Conservation (phyloP, 2,797 vertebrate species). For the Urosaurus nigricauda region DNA sequence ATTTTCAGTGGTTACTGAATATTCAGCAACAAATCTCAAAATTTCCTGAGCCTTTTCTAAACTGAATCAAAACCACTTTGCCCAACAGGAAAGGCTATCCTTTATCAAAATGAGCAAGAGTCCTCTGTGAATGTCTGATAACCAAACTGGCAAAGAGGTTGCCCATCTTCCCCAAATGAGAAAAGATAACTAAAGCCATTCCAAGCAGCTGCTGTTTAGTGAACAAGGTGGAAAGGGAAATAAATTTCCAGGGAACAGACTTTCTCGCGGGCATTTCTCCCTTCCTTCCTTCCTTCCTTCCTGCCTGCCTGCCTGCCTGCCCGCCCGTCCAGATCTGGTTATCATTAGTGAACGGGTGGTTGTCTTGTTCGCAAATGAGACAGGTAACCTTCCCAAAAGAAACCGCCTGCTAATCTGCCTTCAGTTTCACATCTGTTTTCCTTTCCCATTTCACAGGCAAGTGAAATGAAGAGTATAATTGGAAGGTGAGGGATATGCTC, state of each 20-base stretch:
- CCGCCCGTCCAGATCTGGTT: not conserved
- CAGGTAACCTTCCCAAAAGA: not conserved
- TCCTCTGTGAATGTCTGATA: not conserved
- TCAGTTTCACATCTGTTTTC: not conserved
- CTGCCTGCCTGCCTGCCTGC: too few species aligned
- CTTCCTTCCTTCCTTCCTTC: not conserved
- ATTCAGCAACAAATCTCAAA: not conserved
- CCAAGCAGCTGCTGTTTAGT: too few species aligned
- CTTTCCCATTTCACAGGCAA: not conserved
- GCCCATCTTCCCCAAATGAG: not conserved
- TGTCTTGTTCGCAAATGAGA: not conserved
- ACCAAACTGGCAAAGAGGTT: not conserved
- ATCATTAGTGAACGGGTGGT: not conserved
- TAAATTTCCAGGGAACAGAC: not conserved
- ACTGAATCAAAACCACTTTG: not conserved
- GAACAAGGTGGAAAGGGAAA: too few species aligned
- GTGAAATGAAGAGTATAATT: slow-evolving; percentile 6
- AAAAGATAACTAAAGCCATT: too few species aligned
- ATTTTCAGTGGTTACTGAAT: not conserved
- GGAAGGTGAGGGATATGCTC: not conserved
- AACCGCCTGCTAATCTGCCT: slow-evolving; percentile 2
- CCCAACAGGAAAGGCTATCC: too few species aligned
- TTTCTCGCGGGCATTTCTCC: too few species aligned
- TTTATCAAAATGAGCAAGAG: not conserved
- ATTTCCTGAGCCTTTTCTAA: not conserved